Base-by-base conservation (phyloP, 2,797 vertebrate species). In the Cynodonichthys magdalenae region DNA sequence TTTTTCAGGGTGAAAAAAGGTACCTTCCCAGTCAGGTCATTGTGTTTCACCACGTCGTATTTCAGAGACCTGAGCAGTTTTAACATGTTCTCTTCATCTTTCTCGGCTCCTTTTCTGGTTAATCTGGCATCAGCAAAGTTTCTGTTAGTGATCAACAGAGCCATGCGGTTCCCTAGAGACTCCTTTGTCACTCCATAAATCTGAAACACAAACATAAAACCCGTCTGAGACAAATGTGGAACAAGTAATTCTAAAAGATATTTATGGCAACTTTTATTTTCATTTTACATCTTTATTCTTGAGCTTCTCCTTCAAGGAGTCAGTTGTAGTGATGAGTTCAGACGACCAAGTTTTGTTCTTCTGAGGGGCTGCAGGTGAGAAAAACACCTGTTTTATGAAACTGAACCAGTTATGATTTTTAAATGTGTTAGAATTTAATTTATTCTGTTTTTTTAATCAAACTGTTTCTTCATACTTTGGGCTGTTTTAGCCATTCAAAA, bases 131-230 rank as follows among this genome's bases (percentile, higher is more conserved):
- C 0, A 1, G 79, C 60, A 77, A 96, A 97, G 0, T 77, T 55
- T 0, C 81, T 89, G 56, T 97, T 96, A 55, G 92, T 96, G 81
- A 97, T 95, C 0, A 97, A 82, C 66, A 97, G 90, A 24, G 95
- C 95, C 64, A 94, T 55, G 0, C 93, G 94, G 1, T 70, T 94
- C 49, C 66, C 79, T 0, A 0, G n/a, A 1, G 48, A n/a, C 0
- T 9, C 29, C 0, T 75, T 57, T 17, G 50, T 61, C 19, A 89
- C 75, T 14, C 68, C 29, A 61, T 96, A 97, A 62, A 92, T 79
- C 95, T 97, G 77, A 50, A 74, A 74, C 60, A 61, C 8, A 44
- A n/a, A n/a, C n/a, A n/a, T n/a, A n/a, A n/a, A n/a, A n/a, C n/a
- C n/a, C n/a, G n/a, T n/a, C n/a, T n/a, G n/a, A n/a, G n/a, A n/a